Base-by-base conservation (phyloP, 2,888 invertebrate species). In the Xestia rhomboidea region DNA sequence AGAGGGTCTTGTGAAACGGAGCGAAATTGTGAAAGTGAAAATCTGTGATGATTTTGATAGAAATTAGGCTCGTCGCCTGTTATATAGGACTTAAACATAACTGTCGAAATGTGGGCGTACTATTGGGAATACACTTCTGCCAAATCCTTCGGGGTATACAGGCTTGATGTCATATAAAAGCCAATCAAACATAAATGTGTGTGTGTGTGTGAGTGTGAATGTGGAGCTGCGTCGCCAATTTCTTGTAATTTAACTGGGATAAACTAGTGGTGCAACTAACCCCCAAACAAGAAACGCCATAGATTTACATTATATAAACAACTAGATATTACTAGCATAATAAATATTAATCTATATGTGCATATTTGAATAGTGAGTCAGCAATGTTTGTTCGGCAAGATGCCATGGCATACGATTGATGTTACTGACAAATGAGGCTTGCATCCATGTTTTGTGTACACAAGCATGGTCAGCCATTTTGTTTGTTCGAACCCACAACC, bases 381-480 rank as follows among this genome's bases (percentile, higher is more conserved):
- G 49, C 75, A 67, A 72, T 73, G 49, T 82, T 79, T 69, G 60
- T 57, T 62, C 54, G 85, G 81, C 83, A 83, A 72, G 57, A 62
- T 84, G 81, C 81, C 84, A 77, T 84, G 64, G 5, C 38, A 24
- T 44, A 57, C 54, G 54, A 72, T 83, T 83, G 71, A 83, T 80
- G 38, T 64, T 64, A 54, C 51, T 71, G 73, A 63, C 62, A 76
- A 80, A 76, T 77, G 74, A 81, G 66, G 57, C 81, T 72, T 75
- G 72, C 67, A 64, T 63, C 63, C 64, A 54, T 60, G 54, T 44
- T 63, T 41, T 71, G 21, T 15, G 15, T n/a, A 78, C 2, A 49
- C 44, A 80, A 73, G 30, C n/a, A 79, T 62, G 30, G 64, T 27
- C 57, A 11, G 38, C 63, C 49, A 57, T 73, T 66, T 64, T 79